Conservation (phyloP, 2,113 vertebrate species). For the Pomatostomus ruficeps region DNA sequence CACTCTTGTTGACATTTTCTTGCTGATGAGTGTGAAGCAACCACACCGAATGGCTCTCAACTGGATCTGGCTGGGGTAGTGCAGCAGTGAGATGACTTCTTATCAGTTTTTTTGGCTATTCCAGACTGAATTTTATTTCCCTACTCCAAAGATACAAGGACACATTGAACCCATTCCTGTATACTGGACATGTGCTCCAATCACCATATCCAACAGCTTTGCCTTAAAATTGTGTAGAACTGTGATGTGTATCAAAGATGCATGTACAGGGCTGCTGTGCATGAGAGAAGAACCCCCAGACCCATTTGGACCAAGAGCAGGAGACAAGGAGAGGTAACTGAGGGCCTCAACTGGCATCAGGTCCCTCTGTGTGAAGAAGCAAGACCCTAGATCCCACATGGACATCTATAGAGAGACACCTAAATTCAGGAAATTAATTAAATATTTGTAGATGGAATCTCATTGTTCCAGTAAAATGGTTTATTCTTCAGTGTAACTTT, state of each 20-base stretch:
- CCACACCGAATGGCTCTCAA: background rate
- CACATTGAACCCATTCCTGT: background rate
- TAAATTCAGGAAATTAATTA: background rate
- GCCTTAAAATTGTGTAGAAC: background rate
- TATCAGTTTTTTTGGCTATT: background rate
- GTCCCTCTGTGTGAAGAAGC: background rate
- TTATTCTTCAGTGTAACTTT: background rate
- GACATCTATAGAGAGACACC: background rate
- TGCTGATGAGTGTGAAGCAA: background rate
- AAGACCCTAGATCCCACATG: background rate
- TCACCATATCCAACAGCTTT: background rate
- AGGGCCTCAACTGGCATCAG: background rate
- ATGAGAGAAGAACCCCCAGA: background rate
- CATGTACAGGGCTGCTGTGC: background rate
- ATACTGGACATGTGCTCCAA: background rate
- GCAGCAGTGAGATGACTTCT: background rate
- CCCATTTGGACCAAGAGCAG: background rate
- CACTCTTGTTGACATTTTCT: background rate
- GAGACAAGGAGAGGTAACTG: background rate
- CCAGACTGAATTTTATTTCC: background rate
- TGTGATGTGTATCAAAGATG: fast-evolving
- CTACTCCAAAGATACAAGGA: background rate
- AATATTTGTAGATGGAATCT: background rate
- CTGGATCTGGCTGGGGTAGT: background rate
- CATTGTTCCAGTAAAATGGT: background rate